Percentiles rank a stretch among this genome's conserved stretches.
Evolutionary conservation across 2,888 invertebrate species (phyloP).

Genomic region (Epistrophe grossulariae): DNA sequence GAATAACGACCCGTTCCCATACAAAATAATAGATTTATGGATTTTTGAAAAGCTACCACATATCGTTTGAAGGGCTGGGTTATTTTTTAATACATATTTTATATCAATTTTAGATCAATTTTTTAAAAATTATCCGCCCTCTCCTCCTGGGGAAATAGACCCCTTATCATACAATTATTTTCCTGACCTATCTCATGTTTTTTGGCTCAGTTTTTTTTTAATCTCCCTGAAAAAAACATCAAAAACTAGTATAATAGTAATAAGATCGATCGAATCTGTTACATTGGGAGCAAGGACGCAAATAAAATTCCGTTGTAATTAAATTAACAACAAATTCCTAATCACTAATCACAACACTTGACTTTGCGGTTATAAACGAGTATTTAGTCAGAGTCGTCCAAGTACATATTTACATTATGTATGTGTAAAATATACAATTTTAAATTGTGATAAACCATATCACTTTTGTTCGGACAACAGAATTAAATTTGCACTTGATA

Average conservation of each 20-base stretch:
- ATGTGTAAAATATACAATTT: not conserved
- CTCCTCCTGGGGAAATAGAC: no score
- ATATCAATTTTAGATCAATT: no score
- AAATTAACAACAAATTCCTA: slow-evolving; percentile 21
- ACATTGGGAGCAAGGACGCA: slow-evolving; percentile 9
- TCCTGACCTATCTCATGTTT: no score
- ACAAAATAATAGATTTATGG: no score
- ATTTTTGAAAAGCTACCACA: no score
- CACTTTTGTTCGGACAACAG: slow-evolving; percentile 23
- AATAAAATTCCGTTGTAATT: slow-evolving; percentile 8
- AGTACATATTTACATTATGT: not conserved
- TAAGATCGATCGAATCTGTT: not conserved
- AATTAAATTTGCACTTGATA: slow-evolving; percentile 30
- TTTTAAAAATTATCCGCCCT: no score
- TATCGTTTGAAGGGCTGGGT: no score
- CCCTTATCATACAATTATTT: no score
- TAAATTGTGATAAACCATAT: slow-evolving; percentile 29
- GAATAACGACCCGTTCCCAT: no score
- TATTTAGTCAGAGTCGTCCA: slow-evolving; percentile 5
- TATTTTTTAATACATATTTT: no score
- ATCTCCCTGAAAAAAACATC: no score
- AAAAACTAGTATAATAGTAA: not conserved
- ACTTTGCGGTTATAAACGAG: not conserved
- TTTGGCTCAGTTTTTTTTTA: no score
- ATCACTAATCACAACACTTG: slow-evolving; percentile 23